These are phyloP conservation scores for Fulica atra DNA, from an alignment of 2,113 vertebrate species.

Conservation along the genomic window DNA sequence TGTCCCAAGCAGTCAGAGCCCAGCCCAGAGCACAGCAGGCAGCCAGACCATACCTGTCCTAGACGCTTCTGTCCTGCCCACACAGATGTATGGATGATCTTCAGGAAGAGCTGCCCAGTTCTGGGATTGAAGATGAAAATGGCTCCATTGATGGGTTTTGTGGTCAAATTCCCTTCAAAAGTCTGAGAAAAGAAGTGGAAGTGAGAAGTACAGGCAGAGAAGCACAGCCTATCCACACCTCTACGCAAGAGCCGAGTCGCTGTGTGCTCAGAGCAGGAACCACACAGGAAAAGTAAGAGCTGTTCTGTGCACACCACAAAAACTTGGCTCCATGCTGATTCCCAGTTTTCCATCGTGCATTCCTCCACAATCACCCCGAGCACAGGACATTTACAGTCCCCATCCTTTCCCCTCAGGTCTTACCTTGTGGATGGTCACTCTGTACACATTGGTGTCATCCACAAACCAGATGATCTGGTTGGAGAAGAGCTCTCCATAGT, in stretches of 20 bases:
- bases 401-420: background rate
- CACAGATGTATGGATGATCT: slow-evolving; percentile 99
- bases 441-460: slow-evolving; percentile 98
- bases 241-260: background rate
- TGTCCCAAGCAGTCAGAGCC: background rate
- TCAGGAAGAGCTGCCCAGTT: slow-evolving; percentile 97
- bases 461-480: slow-evolving; percentile 99
- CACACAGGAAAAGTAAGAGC: fast-evolving
- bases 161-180: slow-evolving; percentile 98
- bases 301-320: background rate
- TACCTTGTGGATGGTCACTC: slow-evolving; percentile 99
- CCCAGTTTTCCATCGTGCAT: background rate
- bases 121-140: slow-evolving; percentile 99
- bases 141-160: slow-evolving; percentile 98
- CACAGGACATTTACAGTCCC: background rate
- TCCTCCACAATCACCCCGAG: background rate
- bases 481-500: slow-evolving; percentile 98
- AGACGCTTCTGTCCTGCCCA: slow-evolving; percentile 99
- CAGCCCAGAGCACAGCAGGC: background rate
- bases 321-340: fast-evolving
- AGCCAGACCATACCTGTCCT: slow-evolving; percentile 84
- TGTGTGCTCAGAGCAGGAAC: background rate
- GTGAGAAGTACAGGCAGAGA: background rate
- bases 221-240: background rate
- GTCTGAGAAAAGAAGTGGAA: slow-evolving; percentile 77